Percentiles rank a stretch among this genome's conserved stretches.
Conservation (phyloP, 2,888 invertebrate genomes). For the Hirtodrosophila trivittata region DNA sequence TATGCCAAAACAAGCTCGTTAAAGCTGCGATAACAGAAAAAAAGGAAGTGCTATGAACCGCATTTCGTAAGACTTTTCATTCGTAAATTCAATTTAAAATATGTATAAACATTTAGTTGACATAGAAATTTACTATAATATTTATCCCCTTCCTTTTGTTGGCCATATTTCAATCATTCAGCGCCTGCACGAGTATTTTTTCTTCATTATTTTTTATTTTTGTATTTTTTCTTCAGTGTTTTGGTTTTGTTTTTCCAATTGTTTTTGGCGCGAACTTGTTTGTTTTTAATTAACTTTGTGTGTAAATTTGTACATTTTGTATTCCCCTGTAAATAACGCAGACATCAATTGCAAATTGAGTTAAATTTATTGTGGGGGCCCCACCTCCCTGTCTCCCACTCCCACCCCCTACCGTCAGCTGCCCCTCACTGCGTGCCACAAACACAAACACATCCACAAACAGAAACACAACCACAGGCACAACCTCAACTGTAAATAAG, state of each 20-base stretch:
- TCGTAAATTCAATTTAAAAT: slow-evolving; percentile 3
- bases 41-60: background rate
- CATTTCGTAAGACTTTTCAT: background rate
- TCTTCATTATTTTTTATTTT: background rate
- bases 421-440: too few species aligned
- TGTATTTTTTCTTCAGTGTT: too few species aligned
- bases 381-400: too few species aligned
- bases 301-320: slow-evolving; percentile 36
- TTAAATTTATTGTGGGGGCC: slow-evolving; percentile 52
- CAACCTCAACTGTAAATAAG: slow-evolving; percentile 5
- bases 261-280: slow-evolving; percentile 52
- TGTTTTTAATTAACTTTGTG: slow-evolving; percentile 57
- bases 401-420: background rate
- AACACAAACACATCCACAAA: background rate
- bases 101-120: slow-evolving; percentile 32
- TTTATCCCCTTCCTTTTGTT: slow-evolving; percentile 15
- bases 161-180: slow-evolving; percentile 22
- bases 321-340: slow-evolving; percentile 57
- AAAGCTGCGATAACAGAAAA: background rate
- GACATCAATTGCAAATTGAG: slow-evolving; percentile 62
- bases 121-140: slow-evolving; percentile 11
- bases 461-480: background rate
- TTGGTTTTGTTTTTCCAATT: slow-evolving; percentile 37
- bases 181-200: background rate
- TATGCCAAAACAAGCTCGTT: background rate